phyloP scores from a whole-genome alignment of 2,113 vertebrate species.

The Nestor notabilis region DNA sequence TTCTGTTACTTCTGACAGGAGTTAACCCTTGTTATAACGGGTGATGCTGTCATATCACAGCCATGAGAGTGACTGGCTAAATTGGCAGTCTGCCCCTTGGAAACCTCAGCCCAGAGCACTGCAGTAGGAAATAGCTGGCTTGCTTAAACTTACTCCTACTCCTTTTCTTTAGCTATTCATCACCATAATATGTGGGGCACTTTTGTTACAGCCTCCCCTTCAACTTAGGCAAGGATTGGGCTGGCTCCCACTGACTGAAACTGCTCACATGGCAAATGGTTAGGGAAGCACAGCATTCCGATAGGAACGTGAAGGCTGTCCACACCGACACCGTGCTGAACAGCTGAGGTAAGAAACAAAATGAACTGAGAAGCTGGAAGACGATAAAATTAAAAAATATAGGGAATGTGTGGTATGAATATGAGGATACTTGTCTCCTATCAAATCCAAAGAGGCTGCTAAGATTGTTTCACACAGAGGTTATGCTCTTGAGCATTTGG shows the following conservation, averaged over 20 bases:
- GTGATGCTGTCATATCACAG: not conserved
- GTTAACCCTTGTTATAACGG: not conserved
- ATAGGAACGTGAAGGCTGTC: not conserved
- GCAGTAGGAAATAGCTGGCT: not conserved
- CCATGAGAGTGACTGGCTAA: not conserved
- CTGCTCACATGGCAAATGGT: not conserved
- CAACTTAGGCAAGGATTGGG: not conserved
- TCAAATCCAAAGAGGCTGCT: not conserved
- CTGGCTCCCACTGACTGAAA: not conserved
- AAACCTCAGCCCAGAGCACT: not conserved
- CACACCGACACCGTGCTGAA: accelerated
- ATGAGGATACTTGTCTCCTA: not conserved
- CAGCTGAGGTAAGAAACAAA: not conserved
- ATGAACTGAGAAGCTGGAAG: not conserved
- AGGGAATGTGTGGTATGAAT: not conserved
- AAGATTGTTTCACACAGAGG: not conserved
- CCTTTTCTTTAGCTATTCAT: not conserved
- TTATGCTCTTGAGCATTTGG: not conserved
- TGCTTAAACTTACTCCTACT: not conserved
- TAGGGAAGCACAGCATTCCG: not conserved
- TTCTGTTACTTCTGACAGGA: not conserved
- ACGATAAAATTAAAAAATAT: not conserved
- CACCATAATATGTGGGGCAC: not conserved
- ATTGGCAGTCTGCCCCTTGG: not conserved
- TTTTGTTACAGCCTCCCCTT: not conserved